Percentiles rank a stretch among this genome's conserved stretches.
Conservation (phyloP, 2,113 vertebrate species). For the Prolemur simus region DNA sequence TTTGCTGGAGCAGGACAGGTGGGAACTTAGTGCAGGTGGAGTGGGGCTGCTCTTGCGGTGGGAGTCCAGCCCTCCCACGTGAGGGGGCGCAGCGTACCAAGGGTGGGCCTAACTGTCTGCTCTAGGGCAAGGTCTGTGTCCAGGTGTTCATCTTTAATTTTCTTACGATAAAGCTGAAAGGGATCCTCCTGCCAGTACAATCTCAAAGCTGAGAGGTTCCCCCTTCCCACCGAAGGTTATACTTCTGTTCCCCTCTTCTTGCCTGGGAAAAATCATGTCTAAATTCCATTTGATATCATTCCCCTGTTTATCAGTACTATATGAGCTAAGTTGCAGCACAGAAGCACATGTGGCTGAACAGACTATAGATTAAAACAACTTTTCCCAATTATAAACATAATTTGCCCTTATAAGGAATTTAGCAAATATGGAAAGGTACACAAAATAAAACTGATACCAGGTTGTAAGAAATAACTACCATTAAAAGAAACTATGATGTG, state of each 20-base stretch:
- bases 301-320: background rate
- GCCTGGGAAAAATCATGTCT: background rate
- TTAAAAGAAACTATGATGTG: background rate
- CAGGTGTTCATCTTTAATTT: background rate
- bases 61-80: fast-evolving
- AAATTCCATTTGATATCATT: background rate
- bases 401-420: background rate
- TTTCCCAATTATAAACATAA: background rate
- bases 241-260: background rate
- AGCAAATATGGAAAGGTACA: background rate
- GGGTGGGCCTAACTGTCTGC: background rate
- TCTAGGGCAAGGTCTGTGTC: background rate
- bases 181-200: background rate
- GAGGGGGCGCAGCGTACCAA: no score
- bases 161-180: background rate
- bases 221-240: background rate
- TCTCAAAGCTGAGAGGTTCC: background rate
- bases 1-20: background rate
- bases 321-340: background rate
- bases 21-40: no score
- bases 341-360: background rate
- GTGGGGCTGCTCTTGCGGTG: no score
- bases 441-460: background rate
- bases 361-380: background rate
- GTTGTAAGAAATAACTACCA: slow-evolving; percentile 4